Conservation (phyloP, 2,797 vertebrate species). For the Amphiprion clarkii region DNA sequence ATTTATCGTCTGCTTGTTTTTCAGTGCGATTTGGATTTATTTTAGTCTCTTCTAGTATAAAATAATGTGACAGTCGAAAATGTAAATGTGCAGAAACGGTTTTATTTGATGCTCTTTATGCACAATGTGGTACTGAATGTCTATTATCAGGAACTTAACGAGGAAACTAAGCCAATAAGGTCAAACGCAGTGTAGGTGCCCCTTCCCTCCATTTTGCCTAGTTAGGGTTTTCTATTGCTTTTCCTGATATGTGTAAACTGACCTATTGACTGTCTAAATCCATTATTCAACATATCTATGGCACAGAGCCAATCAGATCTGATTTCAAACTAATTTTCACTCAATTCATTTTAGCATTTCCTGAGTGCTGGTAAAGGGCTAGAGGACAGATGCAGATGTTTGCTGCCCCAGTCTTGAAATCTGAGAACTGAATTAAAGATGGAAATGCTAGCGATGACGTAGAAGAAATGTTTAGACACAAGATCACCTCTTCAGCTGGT, state of each 20-base stretch:
- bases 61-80: conserved; percentile 3
- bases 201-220: background rate
- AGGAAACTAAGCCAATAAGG: conserved; percentile 1
- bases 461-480: conserved; percentile 28
- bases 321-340: conserved; percentile 43
- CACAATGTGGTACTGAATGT: no score
- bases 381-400: conserved; percentile 32
- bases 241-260: conserved; percentile 13
- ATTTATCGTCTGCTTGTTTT: conserved; percentile 27
- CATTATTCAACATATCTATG: conserved; percentile 28
- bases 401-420: conserved; percentile 44
- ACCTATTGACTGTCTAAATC: conserved; percentile 33
- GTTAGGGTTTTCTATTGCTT: conserved; percentile 7
- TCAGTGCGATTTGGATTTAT: conserved; percentile 7
- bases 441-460: conserved; percentile 19
- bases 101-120: background rate
- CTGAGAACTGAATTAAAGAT: conserved; percentile 35
- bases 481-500: conserved; percentile 38
- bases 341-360: conserved; percentile 23
- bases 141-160: background rate
- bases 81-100: background rate
- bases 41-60: conserved; percentile 6
- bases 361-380: conserved; percentile 41
- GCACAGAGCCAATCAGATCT: conserved; percentile 21
- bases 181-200: conserved; percentile 11